These are phyloP conservation scores for Azorinus chamasolen DNA, from an alignment of 2,888 invertebrate genomes.

Conservation along the genomic window DNA sequence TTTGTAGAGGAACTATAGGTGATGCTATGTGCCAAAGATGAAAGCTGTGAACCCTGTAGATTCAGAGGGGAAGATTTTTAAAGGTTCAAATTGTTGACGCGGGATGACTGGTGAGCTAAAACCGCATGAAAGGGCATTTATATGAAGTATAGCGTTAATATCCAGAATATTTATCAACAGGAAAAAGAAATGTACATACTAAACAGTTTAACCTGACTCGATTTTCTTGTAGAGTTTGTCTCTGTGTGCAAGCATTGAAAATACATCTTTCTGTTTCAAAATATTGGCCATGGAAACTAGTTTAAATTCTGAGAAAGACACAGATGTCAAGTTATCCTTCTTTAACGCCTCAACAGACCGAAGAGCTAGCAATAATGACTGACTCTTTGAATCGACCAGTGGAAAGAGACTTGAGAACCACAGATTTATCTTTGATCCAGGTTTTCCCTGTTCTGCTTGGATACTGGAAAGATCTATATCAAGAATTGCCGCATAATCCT, in stretches of 20 bases:
- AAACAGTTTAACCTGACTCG: background rate
- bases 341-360: slow-evolving; percentile 54
- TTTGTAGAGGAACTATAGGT: too few species aligned
- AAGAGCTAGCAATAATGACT: slow-evolving; percentile 74
- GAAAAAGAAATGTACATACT: too few species aligned
- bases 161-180: too few species aligned
- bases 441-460: background rate
- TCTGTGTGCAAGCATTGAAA: slow-evolving; percentile 76
- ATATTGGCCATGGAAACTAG: slow-evolving; percentile 76
- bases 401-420: slow-evolving; percentile 83
- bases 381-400: slow-evolving; percentile 69
- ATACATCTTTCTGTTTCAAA: slow-evolving; percentile 74
- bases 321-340: slow-evolving; percentile 22
- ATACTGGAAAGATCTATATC: slow-evolving; percentile 20
- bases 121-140: too few species aligned
- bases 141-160: too few species aligned
- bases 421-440: slow-evolving; percentile 61
- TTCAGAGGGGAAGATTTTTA: too few species aligned
- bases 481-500: slow-evolving; percentile 38
- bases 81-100: too few species aligned
- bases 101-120: too few species aligned
- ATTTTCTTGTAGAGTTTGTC: slow-evolving; percentile 69
- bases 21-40: too few species aligned
- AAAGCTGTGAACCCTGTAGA: too few species aligned
- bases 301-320: slow-evolving; percentile 40